Conservation (phyloP, 1,140 invertebrate genomes). For the Epicauta chinensis region DNA sequence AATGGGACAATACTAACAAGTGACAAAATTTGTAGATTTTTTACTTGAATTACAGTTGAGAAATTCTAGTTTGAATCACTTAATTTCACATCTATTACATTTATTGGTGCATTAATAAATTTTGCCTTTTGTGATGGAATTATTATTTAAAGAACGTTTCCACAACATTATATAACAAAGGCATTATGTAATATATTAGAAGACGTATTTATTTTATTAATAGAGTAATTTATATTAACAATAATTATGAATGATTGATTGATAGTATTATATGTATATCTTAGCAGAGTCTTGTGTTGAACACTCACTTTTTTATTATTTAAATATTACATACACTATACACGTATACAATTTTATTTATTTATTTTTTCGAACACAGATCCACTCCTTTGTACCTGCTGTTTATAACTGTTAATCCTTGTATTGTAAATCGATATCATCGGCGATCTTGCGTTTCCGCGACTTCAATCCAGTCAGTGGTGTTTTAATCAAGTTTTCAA, state of each 20-base stretch:
- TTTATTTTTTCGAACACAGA: no score
- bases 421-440: conserved; percentile 26
- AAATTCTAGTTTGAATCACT: no score
- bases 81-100: no score
- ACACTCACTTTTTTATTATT: conserved; percentile 4
- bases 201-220: conserved; percentile 32
- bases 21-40: conserved; percentile 17
- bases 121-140: conserved; percentile 14
- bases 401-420: no score
- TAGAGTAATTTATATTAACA: conserved; percentile 32
- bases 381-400: no score
- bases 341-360: no score
- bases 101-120: conserved; percentile 13
- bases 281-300: conserved; percentile 12
- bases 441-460: conserved; percentile 31
- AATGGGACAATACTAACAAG: conserved; percentile 31
- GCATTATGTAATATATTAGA: conserved; percentile 20
- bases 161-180: conserved; percentile 13
- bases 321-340: no score
- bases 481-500: conserved; percentile 23
- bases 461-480: conserved; percentile 9
- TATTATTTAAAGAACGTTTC: no score
- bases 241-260: conserved; percentile 14
- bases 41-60: no score
- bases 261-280: conserved; percentile 25